Conservation (phyloP, 2,113 vertebrate genomes). For the Rattus rattus region DNA sequence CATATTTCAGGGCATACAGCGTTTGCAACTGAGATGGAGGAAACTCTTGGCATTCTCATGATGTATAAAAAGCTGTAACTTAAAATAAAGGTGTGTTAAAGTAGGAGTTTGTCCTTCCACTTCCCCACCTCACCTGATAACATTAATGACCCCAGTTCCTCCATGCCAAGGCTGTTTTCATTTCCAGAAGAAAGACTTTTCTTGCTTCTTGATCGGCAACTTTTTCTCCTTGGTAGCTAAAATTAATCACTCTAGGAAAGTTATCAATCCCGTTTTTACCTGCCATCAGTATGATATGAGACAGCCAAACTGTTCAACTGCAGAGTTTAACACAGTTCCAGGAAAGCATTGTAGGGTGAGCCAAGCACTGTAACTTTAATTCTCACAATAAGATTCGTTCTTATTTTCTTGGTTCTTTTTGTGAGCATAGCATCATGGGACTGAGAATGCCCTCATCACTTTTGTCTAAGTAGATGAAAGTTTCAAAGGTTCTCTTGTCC, state of each 20-base stretch:
- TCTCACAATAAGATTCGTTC: background rate
- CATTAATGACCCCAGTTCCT: background rate
- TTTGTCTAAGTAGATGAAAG: background rate
- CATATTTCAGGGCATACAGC: background rate
- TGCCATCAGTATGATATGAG: background rate
- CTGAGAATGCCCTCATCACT: background rate
- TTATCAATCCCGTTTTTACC: background rate
- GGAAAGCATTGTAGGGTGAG: background rate
- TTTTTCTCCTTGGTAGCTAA: background rate
- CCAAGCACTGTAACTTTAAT: background rate
- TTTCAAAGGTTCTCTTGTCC: background rate
- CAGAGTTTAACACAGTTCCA: background rate
- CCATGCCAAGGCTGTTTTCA: background rate
- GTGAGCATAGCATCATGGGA: background rate
- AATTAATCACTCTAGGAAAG: background rate
- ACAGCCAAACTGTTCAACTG: background rate
- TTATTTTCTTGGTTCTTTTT: background rate
- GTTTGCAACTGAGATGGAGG: background rate
- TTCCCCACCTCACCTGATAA: background rate
- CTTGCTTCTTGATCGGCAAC: background rate
- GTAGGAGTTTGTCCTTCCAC: background rate
- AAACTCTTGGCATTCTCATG: background rate
- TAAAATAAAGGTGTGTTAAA: background rate
- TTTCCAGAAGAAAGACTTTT: background rate
- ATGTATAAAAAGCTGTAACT: background rate